These are phyloP conservation scores for Prorops nasuta DNA, from an alignment of 1,140 invertebrate species.

Conservation along the genomic window DNA sequence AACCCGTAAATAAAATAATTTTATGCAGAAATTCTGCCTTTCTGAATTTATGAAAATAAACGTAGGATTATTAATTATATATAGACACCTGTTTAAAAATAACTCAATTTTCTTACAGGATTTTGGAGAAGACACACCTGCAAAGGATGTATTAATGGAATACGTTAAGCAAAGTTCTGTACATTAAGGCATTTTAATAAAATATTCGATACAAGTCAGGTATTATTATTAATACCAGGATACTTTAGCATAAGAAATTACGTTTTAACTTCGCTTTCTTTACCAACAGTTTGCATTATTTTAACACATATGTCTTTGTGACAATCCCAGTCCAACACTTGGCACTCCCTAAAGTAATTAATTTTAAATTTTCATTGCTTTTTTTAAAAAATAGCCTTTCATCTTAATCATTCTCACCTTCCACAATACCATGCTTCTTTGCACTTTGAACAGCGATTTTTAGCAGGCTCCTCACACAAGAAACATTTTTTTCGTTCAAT, in stretches of 20 bases:
- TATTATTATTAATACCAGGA: too few species aligned
- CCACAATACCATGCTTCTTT: slow-evolving; percentile 57
- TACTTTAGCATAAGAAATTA: too few species aligned
- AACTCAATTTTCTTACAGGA: slow-evolving; percentile 67
- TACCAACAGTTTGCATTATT: slow-evolving; percentile 27
- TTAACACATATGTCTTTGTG: slow-evolving; percentile 46
- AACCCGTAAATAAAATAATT: slow-evolving; percentile 47
- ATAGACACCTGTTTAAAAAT: slow-evolving; percentile 6
- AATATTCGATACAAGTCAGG: neutral
- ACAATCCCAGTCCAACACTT: slow-evolving; percentile 52
- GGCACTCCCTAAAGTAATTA: slow-evolving; percentile 45
- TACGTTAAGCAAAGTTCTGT: slow-evolving; percentile 72
- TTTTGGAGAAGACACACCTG: slow-evolving; percentile 93
- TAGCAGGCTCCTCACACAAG: slow-evolving; percentile 45
- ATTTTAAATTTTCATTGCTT: neutral
- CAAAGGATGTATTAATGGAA: slow-evolving; percentile 88
- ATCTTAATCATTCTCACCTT: slow-evolving; percentile 44
- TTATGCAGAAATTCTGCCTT: slow-evolving; percentile 42
- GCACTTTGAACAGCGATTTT: slow-evolving; percentile 57
- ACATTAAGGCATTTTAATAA: slow-evolving; percentile 34
- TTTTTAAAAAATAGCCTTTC: neutral
- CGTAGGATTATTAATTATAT: slow-evolving; percentile 8
- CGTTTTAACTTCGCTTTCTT: too few species aligned
- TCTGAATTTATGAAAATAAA: slow-evolving; percentile 31
- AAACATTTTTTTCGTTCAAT: slow-evolving; percentile 45